Evolutionary conservation across 1,140 invertebrate species (phyloP), one percentile per base, ranked within the genome.

Genomic region (Hyposmocoma kahamanoa): DNA sequence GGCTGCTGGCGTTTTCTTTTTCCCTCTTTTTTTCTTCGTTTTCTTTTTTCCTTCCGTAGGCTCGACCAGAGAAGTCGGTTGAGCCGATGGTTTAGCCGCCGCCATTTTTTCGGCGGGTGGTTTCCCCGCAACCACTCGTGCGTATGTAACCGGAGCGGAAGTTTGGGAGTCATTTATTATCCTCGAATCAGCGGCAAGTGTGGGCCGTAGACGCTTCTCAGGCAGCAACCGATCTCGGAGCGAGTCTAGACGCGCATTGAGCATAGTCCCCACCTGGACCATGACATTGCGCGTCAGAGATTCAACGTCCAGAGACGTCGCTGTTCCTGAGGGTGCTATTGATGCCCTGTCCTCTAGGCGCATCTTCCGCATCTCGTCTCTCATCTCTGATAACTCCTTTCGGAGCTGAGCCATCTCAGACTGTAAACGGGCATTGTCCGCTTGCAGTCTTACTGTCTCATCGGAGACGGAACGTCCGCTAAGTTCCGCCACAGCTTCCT

Each of bases 361-460:
- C n/a, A n/a, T n/a, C n/a, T n/a, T n/a, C n/a, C n/a, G n/a, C n/a
- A n/a, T n/a, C n/a, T n/a, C n/a, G n/a, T n/a, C n/a, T n/a, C n/a
- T n/a, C n/a, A n/a, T n/a, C n/a, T n/a, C n/a, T n/a, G n/a, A n/a
- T n/a, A 48, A 10, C n/a, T 51, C 45, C n/a, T 24, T 24, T 1
- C 20, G 39, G 1, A 56, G 34, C 9, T 42, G 30, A 1, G 26
- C 34, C 5, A 51, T 13, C 11, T 50, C 32, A 0, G n/a, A 20
- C 2, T 26, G 17, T 3, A 58, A 21, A 0, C 28, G 43, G 1
- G 11, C 30, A 17, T 58, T 58, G 0, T 53, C 52, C 1, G 32
- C 45, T 8, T 44, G 38, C 6, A 51, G 19, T 9, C 42, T 50
- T 0, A 20, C 11, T 8, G 49, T 48, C 41, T 54, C 52, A 0